phyloP scores from a whole-genome alignment of 1,140 invertebrate species.

The Drepana arcuata region DNA sequence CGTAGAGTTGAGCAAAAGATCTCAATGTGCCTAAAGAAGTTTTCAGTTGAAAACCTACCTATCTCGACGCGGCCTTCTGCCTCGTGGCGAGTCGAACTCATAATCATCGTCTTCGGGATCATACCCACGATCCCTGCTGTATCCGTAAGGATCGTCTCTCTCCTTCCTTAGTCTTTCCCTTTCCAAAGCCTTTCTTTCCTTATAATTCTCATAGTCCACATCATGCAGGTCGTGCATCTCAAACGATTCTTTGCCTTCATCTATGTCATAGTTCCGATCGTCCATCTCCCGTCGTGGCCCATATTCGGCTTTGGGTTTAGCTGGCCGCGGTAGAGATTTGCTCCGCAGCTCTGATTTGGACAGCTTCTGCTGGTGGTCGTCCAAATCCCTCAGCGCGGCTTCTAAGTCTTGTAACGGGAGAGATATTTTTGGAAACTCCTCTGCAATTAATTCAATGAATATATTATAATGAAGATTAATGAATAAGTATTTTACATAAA shows the following conservation, averaged over 20 bases:
- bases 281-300: slow-evolving; percentile 45
- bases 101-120: slow-evolving; percentile 56
- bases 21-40: too few species aligned
- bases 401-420: slow-evolving; percentile 54
- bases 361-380: slow-evolving; percentile 31
- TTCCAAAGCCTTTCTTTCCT: slow-evolving; percentile 46
- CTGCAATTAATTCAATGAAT: too few species aligned
- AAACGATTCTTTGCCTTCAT: slow-evolving; percentile 36
- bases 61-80: slow-evolving; percentile 25
- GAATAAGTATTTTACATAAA: too few species aligned
- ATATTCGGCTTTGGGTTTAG: slow-evolving; percentile 39
- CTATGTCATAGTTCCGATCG: slow-evolving; percentile 36
- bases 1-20: too few species aligned
- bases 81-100: slow-evolving; percentile 41
- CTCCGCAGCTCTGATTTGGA: slow-evolving; percentile 35
- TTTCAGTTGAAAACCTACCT: slow-evolving; percentile 24
- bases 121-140: slow-evolving; percentile 48
- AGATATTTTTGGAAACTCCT: slow-evolving; percentile 55
- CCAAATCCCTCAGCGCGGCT: slow-evolving; percentile 49
- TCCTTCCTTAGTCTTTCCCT: slow-evolving; percentile 32
- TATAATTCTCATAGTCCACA: slow-evolving; percentile 55
- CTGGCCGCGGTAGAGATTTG: slow-evolving; percentile 44
- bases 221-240: slow-evolving; percentile 57
- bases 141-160: slow-evolving; percentile 28
- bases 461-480: too few species aligned